A percentile compares a stretch with the other conserved stretches of the same genome.
Conservation (phyloP, 2,888 invertebrate genomes). For the Polydrusus cervinus region DNA sequence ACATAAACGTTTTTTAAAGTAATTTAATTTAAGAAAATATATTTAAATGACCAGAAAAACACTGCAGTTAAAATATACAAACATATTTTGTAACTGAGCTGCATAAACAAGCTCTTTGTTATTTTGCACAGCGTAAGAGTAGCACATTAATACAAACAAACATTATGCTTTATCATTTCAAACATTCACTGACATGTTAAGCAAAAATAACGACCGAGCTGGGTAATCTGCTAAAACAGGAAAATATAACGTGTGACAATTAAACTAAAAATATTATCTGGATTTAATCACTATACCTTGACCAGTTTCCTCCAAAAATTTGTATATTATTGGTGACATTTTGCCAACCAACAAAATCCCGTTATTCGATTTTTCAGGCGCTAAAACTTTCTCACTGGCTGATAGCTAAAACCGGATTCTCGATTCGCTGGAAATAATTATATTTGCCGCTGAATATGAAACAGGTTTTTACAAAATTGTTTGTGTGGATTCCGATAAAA, state of each 20-base stretch:
- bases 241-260: background rate
- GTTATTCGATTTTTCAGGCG: too few species aligned
- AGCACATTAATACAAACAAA: constrained; percentile 33
- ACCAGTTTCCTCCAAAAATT: too few species aligned
- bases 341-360: too few species aligned
- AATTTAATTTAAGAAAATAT: constrained; percentile 23
- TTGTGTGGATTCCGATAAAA: too few species aligned
- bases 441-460: too few species aligned
- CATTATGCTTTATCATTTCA: constrained; percentile 34
- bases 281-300: too few species aligned
- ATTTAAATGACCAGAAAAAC: constrained; percentile 11
- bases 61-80: constrained; percentile 36
- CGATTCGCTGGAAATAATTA: too few species aligned
- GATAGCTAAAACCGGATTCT: too few species aligned
- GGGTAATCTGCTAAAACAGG: background rate
- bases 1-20: background rate
- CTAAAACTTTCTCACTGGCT: too few species aligned
- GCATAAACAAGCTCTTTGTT: constrained; percentile 41
- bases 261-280: too few species aligned
- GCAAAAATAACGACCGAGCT: background rate
- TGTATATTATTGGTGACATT: too few species aligned
- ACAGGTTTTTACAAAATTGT: too few species aligned
- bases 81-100: constrained; percentile 43
- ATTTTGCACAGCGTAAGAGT: constrained; percentile 29
- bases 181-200: background rate